These are phyloP conservation scores for Drosophila diplacantha DNA, from an alignment of 2,888 invertebrate species.

Conservation along the genomic window DNA sequence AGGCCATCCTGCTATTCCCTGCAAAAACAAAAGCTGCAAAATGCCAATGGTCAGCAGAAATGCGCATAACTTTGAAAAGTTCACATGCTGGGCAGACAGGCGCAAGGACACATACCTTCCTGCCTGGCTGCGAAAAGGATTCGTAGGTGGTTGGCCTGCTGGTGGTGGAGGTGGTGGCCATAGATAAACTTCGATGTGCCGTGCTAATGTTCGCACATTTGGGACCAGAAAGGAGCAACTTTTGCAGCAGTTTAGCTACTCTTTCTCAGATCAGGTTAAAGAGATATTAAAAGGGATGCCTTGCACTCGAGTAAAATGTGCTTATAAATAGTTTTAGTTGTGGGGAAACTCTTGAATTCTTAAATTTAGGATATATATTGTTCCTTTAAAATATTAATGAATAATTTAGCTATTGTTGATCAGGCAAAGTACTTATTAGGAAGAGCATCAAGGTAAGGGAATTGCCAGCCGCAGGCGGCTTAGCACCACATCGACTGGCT, in stretches of 20 bases:
- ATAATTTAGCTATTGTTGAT: background rate
- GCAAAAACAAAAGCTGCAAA: constrained; percentile 70
- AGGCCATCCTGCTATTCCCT: constrained; percentile 4
- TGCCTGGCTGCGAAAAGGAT: constrained; percentile 9
- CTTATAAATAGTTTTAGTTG: background rate
- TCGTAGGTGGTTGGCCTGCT: background rate
- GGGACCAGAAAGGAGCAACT: constrained; percentile 5
- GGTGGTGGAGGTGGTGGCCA: constrained; percentile 29
- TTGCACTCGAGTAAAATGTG: background rate
- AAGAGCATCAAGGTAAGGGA: constrained; percentile 5
- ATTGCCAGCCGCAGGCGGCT: background rate
- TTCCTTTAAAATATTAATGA: background rate
- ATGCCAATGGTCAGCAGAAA: constrained; percentile 73
- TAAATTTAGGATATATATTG: background rate
- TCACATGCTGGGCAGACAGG: constrained; percentile 59
- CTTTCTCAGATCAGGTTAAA: constrained; percentile 17
- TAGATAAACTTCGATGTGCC: constrained; percentile 54
- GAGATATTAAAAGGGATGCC: background rate
- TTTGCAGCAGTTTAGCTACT: constrained; percentile 20
- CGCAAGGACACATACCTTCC: constrained; percentile 52
- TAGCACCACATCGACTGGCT: constrained; percentile 14
- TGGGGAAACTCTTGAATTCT: too few species aligned
- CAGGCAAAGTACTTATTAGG: too few species aligned
- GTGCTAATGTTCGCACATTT: constrained; percentile 67
- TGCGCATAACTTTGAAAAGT: constrained; percentile 69